phyloP scores from a whole-genome alignment of 1,140 invertebrate species.

The Hylaeus volcanicus region DNA sequence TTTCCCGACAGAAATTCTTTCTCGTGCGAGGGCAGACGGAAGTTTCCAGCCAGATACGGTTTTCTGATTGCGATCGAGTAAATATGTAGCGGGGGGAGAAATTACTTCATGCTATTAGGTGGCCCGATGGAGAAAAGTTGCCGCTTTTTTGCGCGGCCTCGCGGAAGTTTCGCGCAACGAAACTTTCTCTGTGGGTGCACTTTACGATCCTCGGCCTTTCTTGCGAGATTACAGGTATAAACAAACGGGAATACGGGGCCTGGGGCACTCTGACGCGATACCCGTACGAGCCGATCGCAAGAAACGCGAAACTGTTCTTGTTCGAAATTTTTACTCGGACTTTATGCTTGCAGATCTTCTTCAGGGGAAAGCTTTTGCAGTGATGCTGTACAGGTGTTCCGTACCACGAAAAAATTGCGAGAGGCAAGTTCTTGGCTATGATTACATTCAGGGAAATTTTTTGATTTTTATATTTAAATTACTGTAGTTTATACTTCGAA shows the following conservation, averaged over 20 bases:
- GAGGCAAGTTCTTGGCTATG: too few relatives aligned
- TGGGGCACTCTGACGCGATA: too few relatives aligned
- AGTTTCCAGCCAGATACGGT: slow-evolving; percentile 15
- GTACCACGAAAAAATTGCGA: neutral
- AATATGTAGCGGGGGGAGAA: slow-evolving; percentile 18
- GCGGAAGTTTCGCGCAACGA: slow-evolving; percentile 12
- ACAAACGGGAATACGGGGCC: neutral
- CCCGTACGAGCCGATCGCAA: neutral
- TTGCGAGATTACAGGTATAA: slow-evolving; percentile 29
- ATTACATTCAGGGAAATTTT: too few relatives aligned
- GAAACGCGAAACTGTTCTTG: neutral
- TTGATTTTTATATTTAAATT: too few relatives aligned
- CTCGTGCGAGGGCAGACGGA: neutral
- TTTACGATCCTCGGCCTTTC: slow-evolving; percentile 27
- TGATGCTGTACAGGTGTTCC: neutral
- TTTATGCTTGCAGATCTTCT: neutral
- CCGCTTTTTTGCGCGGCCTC: slow-evolving; percentile 6
- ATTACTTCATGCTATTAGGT: slow-evolving; percentile 41
- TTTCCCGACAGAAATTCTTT: neutral
- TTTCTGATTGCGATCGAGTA: slow-evolving; percentile 35
- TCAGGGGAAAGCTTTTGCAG: neutral
- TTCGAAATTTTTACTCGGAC: neutral
- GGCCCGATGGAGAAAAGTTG: slow-evolving; percentile 2
- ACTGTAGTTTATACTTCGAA: too few relatives aligned
- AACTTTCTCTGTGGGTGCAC: neutral